Evolutionary conservation across 2,888 invertebrate genomes (phyloP).

Genomic region (Baronia brevicornis): DNA sequence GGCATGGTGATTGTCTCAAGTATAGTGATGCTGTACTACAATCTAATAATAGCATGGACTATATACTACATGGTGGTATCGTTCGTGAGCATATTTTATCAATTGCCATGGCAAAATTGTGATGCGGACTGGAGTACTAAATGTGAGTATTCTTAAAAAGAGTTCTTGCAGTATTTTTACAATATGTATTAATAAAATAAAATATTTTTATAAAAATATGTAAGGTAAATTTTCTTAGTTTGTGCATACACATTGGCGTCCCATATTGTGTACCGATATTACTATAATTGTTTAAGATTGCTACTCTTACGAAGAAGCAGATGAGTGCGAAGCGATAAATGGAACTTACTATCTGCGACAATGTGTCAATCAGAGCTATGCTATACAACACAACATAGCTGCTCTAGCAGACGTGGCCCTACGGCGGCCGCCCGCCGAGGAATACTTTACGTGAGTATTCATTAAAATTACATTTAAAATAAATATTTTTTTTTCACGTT

Average conservation of each 20-base stretch:
- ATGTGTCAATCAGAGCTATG: conserved; percentile 77
- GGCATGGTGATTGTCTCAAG: conserved; percentile 86
- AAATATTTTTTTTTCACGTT: conserved; percentile 1
- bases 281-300: conserved; percentile 71
- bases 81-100: conserved; percentile 78
- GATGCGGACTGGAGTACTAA: conserved; percentile 81
- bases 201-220: background rate
- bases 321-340: conserved; percentile 74
- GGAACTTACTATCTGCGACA: conserved; percentile 79
- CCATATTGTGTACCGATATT: background rate
- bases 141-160: conserved; percentile 52
- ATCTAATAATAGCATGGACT: conserved; percentile 86
- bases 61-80: conserved; percentile 81
- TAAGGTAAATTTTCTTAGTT: background rate
- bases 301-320: conserved; percentile 80
- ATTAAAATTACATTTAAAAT: background rate
- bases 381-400: conserved; percentile 70
- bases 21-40: conserved; percentile 85
- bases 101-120: conserved; percentile 83
- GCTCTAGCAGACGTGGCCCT: conserved; percentile 72
- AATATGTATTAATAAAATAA: background rate
- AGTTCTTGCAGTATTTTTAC: background rate
- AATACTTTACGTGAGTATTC: conserved; percentile 80
- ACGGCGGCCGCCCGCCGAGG: conserved; percentile 81
- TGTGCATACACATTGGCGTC: background rate